These are phyloP conservation scores for Holcopasites calliopsidis DNA, from an alignment of 1,140 invertebrate genomes.

Conservation along the genomic window DNA sequence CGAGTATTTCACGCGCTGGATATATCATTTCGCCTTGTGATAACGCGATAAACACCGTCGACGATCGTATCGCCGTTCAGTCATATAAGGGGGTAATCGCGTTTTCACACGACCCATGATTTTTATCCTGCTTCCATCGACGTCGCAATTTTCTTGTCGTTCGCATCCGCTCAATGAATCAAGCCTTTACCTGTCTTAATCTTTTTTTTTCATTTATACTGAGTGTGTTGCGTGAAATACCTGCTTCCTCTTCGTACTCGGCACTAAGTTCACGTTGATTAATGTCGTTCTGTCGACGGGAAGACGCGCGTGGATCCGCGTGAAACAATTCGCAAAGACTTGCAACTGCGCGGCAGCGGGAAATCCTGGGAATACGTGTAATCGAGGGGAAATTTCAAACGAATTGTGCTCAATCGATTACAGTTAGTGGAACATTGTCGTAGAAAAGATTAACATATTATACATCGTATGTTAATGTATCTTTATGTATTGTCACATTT, in stretches of 20 bases:
- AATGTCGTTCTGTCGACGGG: not conserved
- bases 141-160: not conserved
- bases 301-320: not conserved
- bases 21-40: not conserved
- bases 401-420: not conserved
- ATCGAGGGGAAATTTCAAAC: too few relatives aligned
- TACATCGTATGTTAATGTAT: not conserved
- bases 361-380: conserved; percentile 24
- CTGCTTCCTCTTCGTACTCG: not conserved
- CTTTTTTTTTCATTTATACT: not conserved
- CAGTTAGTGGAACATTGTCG: not conserved
- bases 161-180: conserved; percentile 7
- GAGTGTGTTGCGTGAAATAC: not conserved
- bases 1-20: too few relatives aligned
- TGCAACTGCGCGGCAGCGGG: not conserved
- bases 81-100: not conserved
- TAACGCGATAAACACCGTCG: not conserved
- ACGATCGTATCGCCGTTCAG: not conserved
- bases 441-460: too few relatives aligned
- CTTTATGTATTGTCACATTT: conserved; percentile 5
- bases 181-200: not conserved
- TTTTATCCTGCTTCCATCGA: not conserved
- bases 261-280: not conserved
- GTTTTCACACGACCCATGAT: conserved; percentile 8
- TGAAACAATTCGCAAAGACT: not conserved